Percentiles rank a stretch among this genome's conserved stretches.
These are phyloP conservation scores for Mormyrops boulengeri DNA, from an alignment of 2,797 vertebrate species.

Conservation along the genomic window DNA sequence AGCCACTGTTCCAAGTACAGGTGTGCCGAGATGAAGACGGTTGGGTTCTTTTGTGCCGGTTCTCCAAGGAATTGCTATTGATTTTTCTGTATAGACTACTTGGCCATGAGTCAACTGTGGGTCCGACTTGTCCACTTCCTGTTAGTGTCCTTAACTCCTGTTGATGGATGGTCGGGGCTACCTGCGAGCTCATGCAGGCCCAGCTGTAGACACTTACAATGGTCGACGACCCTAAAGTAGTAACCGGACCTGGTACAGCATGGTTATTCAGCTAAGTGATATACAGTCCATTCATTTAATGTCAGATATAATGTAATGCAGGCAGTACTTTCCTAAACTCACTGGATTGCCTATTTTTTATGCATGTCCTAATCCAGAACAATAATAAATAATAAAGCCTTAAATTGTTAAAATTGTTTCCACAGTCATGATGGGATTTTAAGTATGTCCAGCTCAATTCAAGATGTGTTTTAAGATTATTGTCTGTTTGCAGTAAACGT, in stretches of 20 bases:
- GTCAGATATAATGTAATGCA: not conserved
- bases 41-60: slow-evolving; percentile 41
- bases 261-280: not conserved
- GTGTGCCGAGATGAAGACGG: slow-evolving; percentile 27
- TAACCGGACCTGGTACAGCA: not conserved
- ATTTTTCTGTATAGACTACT: slow-evolving; percentile 61
- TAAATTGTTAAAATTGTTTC: not conserved
- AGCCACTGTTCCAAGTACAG: not conserved
- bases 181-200: not conserved
- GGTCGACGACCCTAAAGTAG: not conserved
- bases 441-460: not conserved
- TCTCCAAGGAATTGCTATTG: slow-evolving; percentile 76
- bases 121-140: slow-evolving; percentile 58
- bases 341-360: not conserved
- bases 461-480: not conserved
- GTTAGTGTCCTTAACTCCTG: slow-evolving; percentile 58
- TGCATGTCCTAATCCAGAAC: not conserved
- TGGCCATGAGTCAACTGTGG: slow-evolving; percentile 37
- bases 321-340: not conserved
- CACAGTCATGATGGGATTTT: not conserved
- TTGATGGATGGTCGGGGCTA: slow-evolving; percentile 45
- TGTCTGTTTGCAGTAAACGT: not conserved
- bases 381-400: not conserved
- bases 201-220: slow-evolving; percentile 37
- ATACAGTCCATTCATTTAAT: not conserved